Conservation (phyloP, 2,113 vertebrate genomes). For the Ahaetulla prasina region DNA sequence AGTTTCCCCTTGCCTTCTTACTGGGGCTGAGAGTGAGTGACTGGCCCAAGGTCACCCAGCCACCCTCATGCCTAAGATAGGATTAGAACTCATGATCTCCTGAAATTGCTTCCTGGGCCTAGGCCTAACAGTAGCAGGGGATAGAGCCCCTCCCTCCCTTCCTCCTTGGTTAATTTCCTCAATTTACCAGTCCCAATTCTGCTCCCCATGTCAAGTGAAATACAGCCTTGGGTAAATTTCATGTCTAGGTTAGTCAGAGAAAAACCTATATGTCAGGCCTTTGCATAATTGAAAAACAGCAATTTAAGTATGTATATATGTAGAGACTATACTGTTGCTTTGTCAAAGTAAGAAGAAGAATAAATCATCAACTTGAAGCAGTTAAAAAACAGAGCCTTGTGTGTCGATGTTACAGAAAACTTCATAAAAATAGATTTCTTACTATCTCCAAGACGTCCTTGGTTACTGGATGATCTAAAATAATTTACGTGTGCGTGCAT, state of each 20-base stretch:
- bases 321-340: neutral
- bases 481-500: neutral
- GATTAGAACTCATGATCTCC: neutral
- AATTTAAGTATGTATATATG: neutral
- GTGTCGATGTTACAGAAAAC: neutral
- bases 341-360: neutral
- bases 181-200: neutral
- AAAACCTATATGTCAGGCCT: neutral
- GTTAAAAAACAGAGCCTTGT: neutral
- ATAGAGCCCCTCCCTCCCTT: neutral
- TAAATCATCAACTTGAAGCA: neutral
- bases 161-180: neutral
- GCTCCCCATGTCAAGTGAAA: neutral
- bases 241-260: neutral
- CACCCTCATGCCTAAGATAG: neutral
- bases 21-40: neutral
- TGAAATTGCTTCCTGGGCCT: neutral
- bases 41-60: neutral
- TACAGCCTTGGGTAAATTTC: neutral
- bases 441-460: neutral
- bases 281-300: neutral
- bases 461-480: neutral
- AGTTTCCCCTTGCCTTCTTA: neutral
- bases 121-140: neutral
- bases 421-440: neutral